Conservation (phyloP, 2,888 invertebrate genomes). For the Yponomeuta plumbellus region DNA sequence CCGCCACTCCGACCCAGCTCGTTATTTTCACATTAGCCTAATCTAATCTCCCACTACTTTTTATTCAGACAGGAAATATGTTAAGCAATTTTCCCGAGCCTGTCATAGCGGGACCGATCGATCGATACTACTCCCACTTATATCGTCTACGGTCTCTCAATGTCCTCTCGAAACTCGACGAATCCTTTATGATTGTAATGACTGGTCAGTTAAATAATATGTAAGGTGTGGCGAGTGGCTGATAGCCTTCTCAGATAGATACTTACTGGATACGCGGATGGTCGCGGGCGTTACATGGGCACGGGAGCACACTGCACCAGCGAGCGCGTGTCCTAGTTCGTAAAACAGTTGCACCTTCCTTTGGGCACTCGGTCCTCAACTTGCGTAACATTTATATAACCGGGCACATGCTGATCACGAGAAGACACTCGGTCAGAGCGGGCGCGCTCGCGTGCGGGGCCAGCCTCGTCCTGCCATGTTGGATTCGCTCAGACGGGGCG, state of each 20-base stretch:
- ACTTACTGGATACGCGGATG: conserved; percentile 51
- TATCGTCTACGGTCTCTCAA: not conserved
- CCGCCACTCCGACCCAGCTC: conserved; percentile 18
- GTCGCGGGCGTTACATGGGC: conserved; percentile 57
- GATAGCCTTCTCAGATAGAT: conserved; percentile 21
- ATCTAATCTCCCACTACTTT: conserved; percentile 16
- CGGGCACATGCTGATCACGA: conserved; percentile 52
- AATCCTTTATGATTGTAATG: not conserved
- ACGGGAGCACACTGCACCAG: conserved; percentile 45
- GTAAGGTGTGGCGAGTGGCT: not conserved
- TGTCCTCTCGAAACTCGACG: not conserved
- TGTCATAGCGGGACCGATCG: conserved; percentile 50
- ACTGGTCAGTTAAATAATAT: not conserved
- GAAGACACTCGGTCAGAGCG: conserved; percentile 41
- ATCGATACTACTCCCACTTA: conserved; percentile 46
- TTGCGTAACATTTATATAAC: conserved; percentile 73
- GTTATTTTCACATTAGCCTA: conserved; percentile 34
- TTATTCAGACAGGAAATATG: conserved; percentile 16
- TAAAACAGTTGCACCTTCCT: conserved; percentile 48
- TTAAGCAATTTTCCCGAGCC: conserved; percentile 22
- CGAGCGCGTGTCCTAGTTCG: conserved; percentile 39
- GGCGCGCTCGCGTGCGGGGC: conserved; percentile 43
- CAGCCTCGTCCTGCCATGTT: conserved; percentile 60
- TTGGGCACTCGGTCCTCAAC: conserved; percentile 53
- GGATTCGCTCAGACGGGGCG: conserved; percentile 29